Percentiles rank a stretch among this genome's conserved stretches.
Evolutionary conservation across 1,140 invertebrate species (phyloP).

Genomic region (Notospermus geniculatus): DNA sequence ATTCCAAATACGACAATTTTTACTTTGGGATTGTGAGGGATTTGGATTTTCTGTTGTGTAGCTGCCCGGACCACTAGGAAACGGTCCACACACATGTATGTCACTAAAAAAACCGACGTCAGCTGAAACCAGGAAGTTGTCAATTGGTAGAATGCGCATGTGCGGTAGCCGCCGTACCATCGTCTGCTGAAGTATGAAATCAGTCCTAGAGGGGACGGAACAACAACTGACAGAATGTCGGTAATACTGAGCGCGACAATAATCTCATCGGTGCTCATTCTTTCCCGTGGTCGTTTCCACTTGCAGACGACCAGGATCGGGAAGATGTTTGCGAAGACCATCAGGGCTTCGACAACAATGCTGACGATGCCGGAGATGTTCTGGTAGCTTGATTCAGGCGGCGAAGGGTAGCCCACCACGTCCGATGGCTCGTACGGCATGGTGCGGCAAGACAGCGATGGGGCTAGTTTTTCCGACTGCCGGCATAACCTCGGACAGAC

Average conservation of each 20-base stretch:
- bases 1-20: constrained; percentile 25
- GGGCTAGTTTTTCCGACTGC: too few relatives aligned
- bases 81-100: constrained; percentile 32
- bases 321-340: constrained; percentile 32
- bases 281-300: constrained; percentile 25
- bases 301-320: constrained; percentile 27
- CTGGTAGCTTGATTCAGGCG: too few relatives aligned
- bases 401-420: too few relatives aligned
- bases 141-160: constrained; percentile 36
- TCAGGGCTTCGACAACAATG: constrained; percentile 26
- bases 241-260: constrained; percentile 34
- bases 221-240: constrained; percentile 37
- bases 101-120: constrained; percentile 30
- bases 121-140: constrained; percentile 35
- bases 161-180: constrained; percentile 36
- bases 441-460: too few relatives aligned
- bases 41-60: neutral
- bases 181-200: constrained; percentile 31
- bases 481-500: too few relatives aligned
- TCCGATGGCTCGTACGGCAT: too few relatives aligned
- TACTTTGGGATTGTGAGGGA: constrained; percentile 16
- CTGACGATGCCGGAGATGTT: constrained; percentile 31
- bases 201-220: constrained; percentile 33
- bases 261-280: constrained; percentile 30
- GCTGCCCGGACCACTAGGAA: constrained; percentile 17